Base-by-base conservation (phyloP, 2,888 invertebrate genomes). In the Ferdinandea cuprea region DNA sequence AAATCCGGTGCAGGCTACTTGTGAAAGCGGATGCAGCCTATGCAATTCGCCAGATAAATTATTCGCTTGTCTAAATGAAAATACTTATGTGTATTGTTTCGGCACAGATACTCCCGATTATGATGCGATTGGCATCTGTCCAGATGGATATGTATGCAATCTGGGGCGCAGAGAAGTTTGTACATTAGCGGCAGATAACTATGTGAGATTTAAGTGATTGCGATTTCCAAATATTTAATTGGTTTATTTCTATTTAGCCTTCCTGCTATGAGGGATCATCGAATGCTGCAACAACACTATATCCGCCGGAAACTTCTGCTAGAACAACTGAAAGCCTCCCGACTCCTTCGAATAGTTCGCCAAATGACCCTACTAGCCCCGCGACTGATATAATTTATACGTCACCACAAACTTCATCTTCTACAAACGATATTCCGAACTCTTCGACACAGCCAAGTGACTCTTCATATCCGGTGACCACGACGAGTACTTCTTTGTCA, bases 51-150 rank as follows among this genome's bases (percentile, higher is more conserved):
- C 69, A 0, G 65, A 59, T 1, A 84, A 66, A 0, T 15, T 71
- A 25, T 86, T 87, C 17, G 83, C 86, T 0, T 87, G 87, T 40
- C 0, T 87, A 13, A 81, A 74, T 72, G 81, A 84, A 28, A 85
- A 61, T 0, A 72, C 72, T 0, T 87, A 86, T 58, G 86, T 78
- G 5, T 85, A 74, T 48, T 87, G 87, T 44, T 87, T 85, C 54
- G 86, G 86, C 19, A 40, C 7, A 0, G 30, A 40, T n/a, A 32
- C 50, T 1, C 86, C 86, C 0, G n/a, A 54, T 30, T 3, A 30
- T 6, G 40, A 11, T 11, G 58, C 84, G 5, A 19, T 35, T 3
- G 80, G 78, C 0, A 25, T 25, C 0, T 87, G 87, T 35, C 86
- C 87, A 0, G 6, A 11, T 2, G 86, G 80, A 21, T 84, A 74